Percentiles rank a stretch among this genome's conserved stretches.
phyloP scores from a whole-genome alignment of 2,888 invertebrate genomes.

The Andrena flavipes region DNA sequence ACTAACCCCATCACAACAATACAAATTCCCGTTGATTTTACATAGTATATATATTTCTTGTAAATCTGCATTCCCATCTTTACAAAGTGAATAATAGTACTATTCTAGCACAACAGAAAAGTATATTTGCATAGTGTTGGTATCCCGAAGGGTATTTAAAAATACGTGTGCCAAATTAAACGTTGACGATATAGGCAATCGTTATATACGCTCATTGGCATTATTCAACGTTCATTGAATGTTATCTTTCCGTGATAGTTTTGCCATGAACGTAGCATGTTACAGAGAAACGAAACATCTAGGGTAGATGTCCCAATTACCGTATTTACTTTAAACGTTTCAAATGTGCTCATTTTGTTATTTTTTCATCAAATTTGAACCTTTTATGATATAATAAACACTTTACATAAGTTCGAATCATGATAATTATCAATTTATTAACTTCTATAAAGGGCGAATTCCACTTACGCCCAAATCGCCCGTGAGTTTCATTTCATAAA shows the following conservation, averaged over 20 bases:
- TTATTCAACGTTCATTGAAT: not conserved
- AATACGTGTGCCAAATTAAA: not conserved
- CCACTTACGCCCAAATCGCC: too few species aligned
- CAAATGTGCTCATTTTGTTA: too few species aligned
- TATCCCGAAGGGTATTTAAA: not conserved
- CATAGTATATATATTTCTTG: slow-evolving; percentile 72
- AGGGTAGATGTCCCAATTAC: too few species aligned
- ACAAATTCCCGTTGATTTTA: slow-evolving; percentile 80
- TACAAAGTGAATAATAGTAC: not conserved
- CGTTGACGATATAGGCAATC: not conserved
- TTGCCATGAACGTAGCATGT: not conserved
- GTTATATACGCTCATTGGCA: not conserved
- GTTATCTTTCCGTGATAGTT: not conserved
- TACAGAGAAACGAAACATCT: not conserved
- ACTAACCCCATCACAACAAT: slow-evolving; percentile 79
- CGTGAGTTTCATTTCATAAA: too few species aligned
- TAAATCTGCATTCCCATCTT: slow-evolving; percentile 52
- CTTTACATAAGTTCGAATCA: too few species aligned
- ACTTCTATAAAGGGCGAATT: too few species aligned
- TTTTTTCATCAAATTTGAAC: too few species aligned
- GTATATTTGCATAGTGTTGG: slow-evolving; percentile 8
- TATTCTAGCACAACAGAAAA: not conserved
- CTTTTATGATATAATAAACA: too few species aligned
- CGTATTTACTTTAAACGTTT: too few species aligned
- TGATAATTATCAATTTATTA: too few species aligned